Evolutionary conservation across 2,888 invertebrate genomes (phyloP), one percentile per base, ranked within the genome.

Genomic region (Gandaritis pyraliata): DNA sequence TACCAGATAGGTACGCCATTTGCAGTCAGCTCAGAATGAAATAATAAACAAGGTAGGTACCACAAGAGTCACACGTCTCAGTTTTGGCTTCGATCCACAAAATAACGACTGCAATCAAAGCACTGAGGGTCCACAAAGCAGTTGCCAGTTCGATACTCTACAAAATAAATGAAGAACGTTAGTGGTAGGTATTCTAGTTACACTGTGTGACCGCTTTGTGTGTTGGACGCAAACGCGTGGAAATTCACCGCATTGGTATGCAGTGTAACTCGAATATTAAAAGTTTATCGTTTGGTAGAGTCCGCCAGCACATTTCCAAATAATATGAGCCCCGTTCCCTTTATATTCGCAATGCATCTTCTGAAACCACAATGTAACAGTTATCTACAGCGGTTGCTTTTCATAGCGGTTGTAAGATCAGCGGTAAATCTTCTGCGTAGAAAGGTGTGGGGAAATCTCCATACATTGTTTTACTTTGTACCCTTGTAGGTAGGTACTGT

Each of bases 401-500:
- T 61, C 52, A 61, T 61, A 52, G 61, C 56, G 51, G 55, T 30
- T 46, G 54, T 61, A 56, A 56, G 43, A 52, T 57, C 39, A n/a
- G 5, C 30, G 15, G 41, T 61, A 61, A 61, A 56, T 61, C 61
- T 61, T 38, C 29, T 13, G 39, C 12, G 1, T 2, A 3, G 56
- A 43, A 43, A 39, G 23, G 18, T 41, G n/a, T 18, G 39, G 33
- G 46, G 18, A 11, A 13, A 47, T 61, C 55, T 46, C 38, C 51
- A 55, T 50, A 55, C 46, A 55, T 33, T 55, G 54, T 52, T 12
- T 49, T 46, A 15, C 41, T 41, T 41, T 41, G 41, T 15, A 8
- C 13, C 15, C 15, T 8, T 15, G 15, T 33, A 23, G 23, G 33
- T 10, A 11, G 5, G 33, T 33, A 33, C 23, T 23, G 23, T 33